Percentiles rank a stretch among this genome's conserved stretches.
Evolutionary conservation across 1,140 invertebrate genomes (phyloP).

Genomic region (Lamellibrachia luymesi): DNA sequence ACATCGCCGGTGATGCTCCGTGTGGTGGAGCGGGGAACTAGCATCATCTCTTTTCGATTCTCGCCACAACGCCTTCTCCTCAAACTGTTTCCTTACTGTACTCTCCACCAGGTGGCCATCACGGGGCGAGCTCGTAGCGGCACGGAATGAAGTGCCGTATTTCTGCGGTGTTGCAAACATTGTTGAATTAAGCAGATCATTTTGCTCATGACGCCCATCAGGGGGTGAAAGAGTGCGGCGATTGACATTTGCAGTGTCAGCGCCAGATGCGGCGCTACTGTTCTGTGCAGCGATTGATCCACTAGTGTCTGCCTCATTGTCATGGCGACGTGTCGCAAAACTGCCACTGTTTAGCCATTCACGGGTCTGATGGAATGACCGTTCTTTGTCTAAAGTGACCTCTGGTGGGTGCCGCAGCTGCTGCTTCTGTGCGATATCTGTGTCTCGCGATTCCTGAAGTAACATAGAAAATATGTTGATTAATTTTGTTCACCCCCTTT

Average conservation of each 20-base stretch:
- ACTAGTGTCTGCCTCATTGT: neutral
- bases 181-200: neutral
- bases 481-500: neutral
- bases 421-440: neutral
- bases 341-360: constrained; percentile 6
- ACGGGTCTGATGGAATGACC: constrained; percentile 1
- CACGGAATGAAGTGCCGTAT: neutral
- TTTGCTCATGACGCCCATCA: neutral
- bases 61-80: neutral
- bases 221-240: neutral
- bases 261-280: neutral
- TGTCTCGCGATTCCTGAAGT: neutral
- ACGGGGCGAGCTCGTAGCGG: neutral
- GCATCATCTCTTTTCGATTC: neutral
- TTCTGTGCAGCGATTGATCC: neutral
- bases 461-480: neutral
- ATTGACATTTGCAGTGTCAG: neutral
- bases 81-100: neutral
- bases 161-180: neutral
- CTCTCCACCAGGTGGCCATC: neutral
- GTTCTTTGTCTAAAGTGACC: neutral
- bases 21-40: neutral
- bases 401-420: neutral
- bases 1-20: neutral
- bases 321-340: neutral